Evolutionary conservation across 2,888 invertebrate genomes (phyloP).

Genomic region (Netelia virgata): DNA sequence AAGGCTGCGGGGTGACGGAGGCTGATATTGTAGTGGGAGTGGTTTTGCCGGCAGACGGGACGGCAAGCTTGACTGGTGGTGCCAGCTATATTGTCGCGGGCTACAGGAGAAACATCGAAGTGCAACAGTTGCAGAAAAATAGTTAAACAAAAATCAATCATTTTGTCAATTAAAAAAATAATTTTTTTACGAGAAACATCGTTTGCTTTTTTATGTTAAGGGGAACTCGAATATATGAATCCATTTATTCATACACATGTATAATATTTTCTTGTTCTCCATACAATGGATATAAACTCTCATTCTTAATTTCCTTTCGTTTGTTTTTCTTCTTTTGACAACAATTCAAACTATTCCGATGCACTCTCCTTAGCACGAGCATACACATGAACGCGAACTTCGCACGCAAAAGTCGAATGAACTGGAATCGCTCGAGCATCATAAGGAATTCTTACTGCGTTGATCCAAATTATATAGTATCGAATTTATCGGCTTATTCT

Average conservation of each 20-base stretch:
- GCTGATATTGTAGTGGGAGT: constrained; percentile 25
- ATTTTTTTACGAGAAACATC: constrained; percentile 5
- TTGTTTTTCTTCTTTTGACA: constrained; percentile 19
- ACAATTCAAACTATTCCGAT: constrained; percentile 64
- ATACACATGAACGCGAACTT: constrained; percentile 51
- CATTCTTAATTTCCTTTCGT: constrained; percentile 32
- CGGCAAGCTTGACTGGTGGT: not conserved
- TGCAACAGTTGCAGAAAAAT: constrained; percentile 15
- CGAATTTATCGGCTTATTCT: constrained; percentile 7
- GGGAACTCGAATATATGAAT: constrained; percentile 69
- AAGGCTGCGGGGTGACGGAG: constrained; percentile 46
- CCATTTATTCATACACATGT: constrained; percentile 71
- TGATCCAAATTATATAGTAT: constrained; percentile 19
- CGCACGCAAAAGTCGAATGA: constrained; percentile 32
- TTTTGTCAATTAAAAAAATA: not conserved
- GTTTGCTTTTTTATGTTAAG: constrained; percentile 32
- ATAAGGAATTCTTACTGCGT: constrained; percentile 27
- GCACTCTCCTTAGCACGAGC: constrained; percentile 57
- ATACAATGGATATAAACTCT: constrained; percentile 61
- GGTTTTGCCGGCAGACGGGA: not conserved
- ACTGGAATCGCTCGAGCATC: constrained; percentile 61
- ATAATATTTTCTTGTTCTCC: constrained; percentile 62
- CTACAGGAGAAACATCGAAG: constrained; percentile 2
- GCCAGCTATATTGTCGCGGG: not conserved
- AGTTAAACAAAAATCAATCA: not conserved